Conservation (phyloP, 1,140 invertebrate species). For the Drosophila melanogaster region DNA sequence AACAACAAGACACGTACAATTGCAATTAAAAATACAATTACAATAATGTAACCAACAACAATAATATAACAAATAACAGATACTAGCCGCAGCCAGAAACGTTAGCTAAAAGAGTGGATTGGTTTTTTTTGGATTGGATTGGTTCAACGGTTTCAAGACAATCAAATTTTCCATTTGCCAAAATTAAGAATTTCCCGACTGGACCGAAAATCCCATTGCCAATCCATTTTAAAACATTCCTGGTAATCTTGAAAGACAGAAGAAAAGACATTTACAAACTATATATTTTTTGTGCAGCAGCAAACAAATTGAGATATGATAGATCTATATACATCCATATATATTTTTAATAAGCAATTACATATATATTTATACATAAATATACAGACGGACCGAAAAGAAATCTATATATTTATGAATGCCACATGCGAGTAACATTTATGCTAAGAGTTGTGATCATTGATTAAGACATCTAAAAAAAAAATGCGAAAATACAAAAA, state of each 20-base stretch:
- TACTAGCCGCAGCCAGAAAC: conserved; percentile 41
- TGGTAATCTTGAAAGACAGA: conserved; percentile 33
- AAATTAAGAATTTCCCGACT: conserved; percentile 8
- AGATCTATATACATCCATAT: conserved; percentile 46
- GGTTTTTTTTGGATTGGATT: not conserved
- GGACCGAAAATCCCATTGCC: conserved; percentile 4
- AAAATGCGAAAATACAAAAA: conserved; percentile 46
- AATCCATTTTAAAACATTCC: conserved; percentile 11
- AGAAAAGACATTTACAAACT: conserved; percentile 34
- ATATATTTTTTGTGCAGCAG: conserved; percentile 43
- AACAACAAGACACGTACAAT: conserved; percentile 34
- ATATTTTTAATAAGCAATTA: conserved; percentile 52
- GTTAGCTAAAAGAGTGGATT: conserved; percentile 11
- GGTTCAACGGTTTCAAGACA: not conserved
- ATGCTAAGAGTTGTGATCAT: conserved; percentile 85
- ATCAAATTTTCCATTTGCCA: conserved; percentile 10
- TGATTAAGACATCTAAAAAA: conserved; percentile 84
- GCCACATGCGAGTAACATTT: conserved; percentile 79
- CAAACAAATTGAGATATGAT: conserved; percentile 41
- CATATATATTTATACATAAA: conserved; percentile 54
- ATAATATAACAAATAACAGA: conserved; percentile 33
- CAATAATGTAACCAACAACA: conserved; percentile 17
- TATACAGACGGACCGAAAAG: conserved; percentile 46
- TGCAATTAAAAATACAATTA: conserved; percentile 40
- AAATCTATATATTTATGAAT: conserved; percentile 61